Evolutionary conservation across 1,140 invertebrate genomes (phyloP).

Genomic region (Heliconius hewitsoni): DNA sequence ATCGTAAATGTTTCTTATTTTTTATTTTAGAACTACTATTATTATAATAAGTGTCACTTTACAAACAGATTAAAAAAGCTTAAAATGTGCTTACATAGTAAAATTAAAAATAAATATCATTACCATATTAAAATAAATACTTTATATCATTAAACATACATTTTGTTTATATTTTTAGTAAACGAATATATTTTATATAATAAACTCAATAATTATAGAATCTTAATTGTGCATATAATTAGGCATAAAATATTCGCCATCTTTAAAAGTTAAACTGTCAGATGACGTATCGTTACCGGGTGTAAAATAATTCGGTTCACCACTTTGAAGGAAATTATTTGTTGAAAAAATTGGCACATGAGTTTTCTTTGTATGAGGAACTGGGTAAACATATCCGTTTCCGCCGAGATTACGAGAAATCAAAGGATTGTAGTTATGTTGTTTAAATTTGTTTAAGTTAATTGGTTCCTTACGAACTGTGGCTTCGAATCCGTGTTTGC

Average conservation of each 20-base stretch:
- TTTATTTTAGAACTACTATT: neutral
- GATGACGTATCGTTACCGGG: constrained; percentile 40
- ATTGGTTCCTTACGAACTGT: constrained; percentile 80
- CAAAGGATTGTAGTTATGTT: neutral
- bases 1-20: too few relatives aligned
- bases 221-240: constrained; percentile 39
- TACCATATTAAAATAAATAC: too few relatives aligned
- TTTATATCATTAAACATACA: too few relatives aligned
- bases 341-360: constrained; percentile 22
- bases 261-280: constrained; percentile 33
- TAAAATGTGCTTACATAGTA: too few relatives aligned
- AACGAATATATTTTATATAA: too few relatives aligned
- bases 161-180: too few relatives aligned
- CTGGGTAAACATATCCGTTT: constrained; percentile 14
- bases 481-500: constrained; percentile 86
- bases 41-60: neutral
- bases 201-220: neutral
- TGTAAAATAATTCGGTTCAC: constrained; percentile 39
- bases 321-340: constrained; percentile 22
- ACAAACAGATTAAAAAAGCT: too few relatives aligned
- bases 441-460: neutral
- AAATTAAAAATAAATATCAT: too few relatives aligned
- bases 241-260: constrained; percentile 49
- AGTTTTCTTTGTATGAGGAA: constrained; percentile 4
- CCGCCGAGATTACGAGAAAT: neutral